Conservation (phyloP, 1,140 invertebrate genomes). For the Rhynchophorus ferrugineus region DNA sequence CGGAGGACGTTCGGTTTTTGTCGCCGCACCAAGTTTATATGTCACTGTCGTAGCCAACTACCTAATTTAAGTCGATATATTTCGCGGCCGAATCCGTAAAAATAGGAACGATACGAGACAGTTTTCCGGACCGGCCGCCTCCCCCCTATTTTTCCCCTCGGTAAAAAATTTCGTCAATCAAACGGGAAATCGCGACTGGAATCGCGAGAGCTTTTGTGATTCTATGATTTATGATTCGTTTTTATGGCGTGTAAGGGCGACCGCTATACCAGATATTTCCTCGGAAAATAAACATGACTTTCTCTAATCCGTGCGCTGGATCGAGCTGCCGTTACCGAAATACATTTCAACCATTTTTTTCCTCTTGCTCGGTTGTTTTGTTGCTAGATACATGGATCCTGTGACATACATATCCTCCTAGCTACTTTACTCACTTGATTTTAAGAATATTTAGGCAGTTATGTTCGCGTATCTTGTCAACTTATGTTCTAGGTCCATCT, state of each 20-base stretch:
- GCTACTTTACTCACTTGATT: too few species aligned
- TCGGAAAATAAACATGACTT: not conserved
- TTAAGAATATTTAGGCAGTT: too few species aligned
- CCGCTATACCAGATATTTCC: not conserved
- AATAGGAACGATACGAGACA: conserved; percentile 23
- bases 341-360: too few species aligned
- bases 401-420: too few species aligned
- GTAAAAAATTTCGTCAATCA: conserved; percentile 28
- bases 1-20: conserved; percentile 38
- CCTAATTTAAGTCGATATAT: conserved; percentile 36
- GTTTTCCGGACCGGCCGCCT: conserved; percentile 1
- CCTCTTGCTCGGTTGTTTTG: too few species aligned
- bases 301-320: too few species aligned
- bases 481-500: too few species aligned
- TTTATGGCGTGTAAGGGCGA: conserved; percentile 7
- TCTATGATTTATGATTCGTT: conserved; percentile 15
- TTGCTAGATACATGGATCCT: too few species aligned
- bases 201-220: conserved; percentile 3
- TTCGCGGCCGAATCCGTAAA: conserved; percentile 30
- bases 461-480: too few species aligned
- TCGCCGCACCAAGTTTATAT: conserved; percentile 38
- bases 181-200: conserved; percentile 11
- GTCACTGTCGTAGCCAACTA: conserved; percentile 38
- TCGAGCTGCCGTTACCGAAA: too few species aligned
- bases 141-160: conserved; percentile 10